phyloP scores from a whole-genome alignment of 2,113 vertebrate genomes.

The Silurus glanis region DNA sequence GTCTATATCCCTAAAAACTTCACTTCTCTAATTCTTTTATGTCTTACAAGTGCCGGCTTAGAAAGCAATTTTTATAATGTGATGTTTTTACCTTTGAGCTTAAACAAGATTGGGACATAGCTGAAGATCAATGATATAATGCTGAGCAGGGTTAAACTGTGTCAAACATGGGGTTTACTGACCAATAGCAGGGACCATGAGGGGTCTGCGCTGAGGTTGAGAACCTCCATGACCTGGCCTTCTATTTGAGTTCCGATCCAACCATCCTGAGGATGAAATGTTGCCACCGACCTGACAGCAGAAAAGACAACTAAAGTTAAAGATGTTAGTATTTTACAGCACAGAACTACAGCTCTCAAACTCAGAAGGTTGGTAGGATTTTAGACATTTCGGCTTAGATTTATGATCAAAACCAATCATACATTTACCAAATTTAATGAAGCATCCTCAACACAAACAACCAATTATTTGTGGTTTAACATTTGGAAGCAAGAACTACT shows the following conservation, averaged over 20 bases:
- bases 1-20: neutral
- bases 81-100: neutral
- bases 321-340: neutral
- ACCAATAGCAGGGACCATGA: slow-evolving; percentile 87
- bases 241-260: slow-evolving; percentile 73
- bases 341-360: neutral
- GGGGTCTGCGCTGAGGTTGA: slow-evolving; percentile 78
- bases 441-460: neutral
- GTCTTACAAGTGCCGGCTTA: neutral
- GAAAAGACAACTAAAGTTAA: slow-evolving; percentile 36
- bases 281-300: slow-evolving; percentile 78
- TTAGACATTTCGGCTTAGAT: neutral
- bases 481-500: neutral
- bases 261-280: slow-evolving; percentile 72
- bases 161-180: slow-evolving; percentile 68
- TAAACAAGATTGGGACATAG: neutral
- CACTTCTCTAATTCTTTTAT: neutral
- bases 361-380: neutral
- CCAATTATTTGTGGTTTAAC: neutral
- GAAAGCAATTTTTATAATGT: neutral
- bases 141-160: slow-evolving; percentile 42
- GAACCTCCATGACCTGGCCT: slow-evolving; percentile 71
- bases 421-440: neutral
- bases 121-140: slow-evolving; percentile 25
- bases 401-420: neutral